Conservation (phyloP, 2,888 invertebrate genomes). For the Trypoxylon attenuatum region DNA sequence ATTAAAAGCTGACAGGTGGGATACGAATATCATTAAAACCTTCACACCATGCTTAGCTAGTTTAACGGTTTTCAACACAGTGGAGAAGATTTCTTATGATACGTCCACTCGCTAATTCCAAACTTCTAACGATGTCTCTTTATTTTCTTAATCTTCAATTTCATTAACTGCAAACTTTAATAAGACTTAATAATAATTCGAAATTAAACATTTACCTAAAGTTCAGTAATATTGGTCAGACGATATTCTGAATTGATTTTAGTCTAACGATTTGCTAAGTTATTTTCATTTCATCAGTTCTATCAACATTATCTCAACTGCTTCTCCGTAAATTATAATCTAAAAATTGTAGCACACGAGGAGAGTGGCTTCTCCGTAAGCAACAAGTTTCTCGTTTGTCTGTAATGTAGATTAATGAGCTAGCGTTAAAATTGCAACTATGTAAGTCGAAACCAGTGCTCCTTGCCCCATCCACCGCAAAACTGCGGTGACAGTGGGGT, state of each 20-base stretch:
- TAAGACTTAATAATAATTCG: not conserved
- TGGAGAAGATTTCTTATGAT: not conserved
- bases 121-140: too few relatives aligned
- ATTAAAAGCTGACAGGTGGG: conserved; percentile 19
- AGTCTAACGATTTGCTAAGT: too few relatives aligned
- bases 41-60: not conserved
- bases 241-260: too few relatives aligned
- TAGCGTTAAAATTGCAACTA: too few relatives aligned
- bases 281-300: too few relatives aligned
- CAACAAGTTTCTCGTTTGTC: not conserved
- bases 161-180: not conserved
- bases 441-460: too few relatives aligned
- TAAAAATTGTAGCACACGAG: too few relatives aligned
- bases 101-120: conserved; percentile 15
- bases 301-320: too few relatives aligned
- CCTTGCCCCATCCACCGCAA: too few relatives aligned
- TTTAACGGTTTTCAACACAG: not conserved
- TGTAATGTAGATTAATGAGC: not conserved
- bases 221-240: not conserved
- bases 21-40: conserved; percentile 6
- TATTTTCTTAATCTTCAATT: too few relatives aligned
- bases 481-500: too few relatives aligned
- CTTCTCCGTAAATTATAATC: too few relatives aligned
- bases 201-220: not conserved
- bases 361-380: not conserved